A percentile compares a stretch with the other conserved stretches of the same genome.
phyloP scores from a whole-genome alignment of 1,140 invertebrate genomes.

The Cyphomyrmex costatus region DNA sequence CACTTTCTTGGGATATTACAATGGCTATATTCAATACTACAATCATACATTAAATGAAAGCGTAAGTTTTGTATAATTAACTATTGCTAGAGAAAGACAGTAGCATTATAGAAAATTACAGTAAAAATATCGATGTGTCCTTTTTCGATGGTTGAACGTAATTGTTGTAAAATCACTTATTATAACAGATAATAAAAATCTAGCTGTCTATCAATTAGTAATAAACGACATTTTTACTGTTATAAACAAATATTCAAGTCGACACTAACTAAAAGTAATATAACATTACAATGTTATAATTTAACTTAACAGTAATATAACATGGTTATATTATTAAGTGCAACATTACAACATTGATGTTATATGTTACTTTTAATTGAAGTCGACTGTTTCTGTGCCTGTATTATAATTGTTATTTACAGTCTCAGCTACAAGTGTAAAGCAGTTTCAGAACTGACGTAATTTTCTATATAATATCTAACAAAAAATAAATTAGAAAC shows the following conservation, averaged over 20 bases:
- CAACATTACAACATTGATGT: not conserved
- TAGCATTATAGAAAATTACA: not conserved
- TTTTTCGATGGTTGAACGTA: not conserved
- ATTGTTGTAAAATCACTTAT: not conserved
- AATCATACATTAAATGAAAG: constrained; percentile 83
- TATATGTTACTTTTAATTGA: too few relatives aligned
- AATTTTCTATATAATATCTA: too few relatives aligned
- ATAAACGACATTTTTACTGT: too few relatives aligned
- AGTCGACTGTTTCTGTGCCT: too few relatives aligned
- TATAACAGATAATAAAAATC: not conserved
- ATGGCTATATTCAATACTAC: constrained; percentile 88
- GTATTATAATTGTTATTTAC: not conserved
- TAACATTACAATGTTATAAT: too few relatives aligned
- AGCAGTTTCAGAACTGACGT: too few relatives aligned
- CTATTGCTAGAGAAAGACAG: not conserved
- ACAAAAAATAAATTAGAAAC: too few relatives aligned
- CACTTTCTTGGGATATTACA: constrained; percentile 90
- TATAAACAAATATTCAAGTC: too few relatives aligned
- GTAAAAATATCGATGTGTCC: not conserved
- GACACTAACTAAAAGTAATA: too few relatives aligned
- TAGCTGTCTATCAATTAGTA: not conserved
- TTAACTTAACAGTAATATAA: not conserved
- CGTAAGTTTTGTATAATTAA: constrained; percentile 78
- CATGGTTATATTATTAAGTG: not conserved
- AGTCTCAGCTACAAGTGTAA: too few relatives aligned